Evolutionary conservation across 2,888 invertebrate genomes (phyloP).

Genomic region (Danaus chrysippus): DNA sequence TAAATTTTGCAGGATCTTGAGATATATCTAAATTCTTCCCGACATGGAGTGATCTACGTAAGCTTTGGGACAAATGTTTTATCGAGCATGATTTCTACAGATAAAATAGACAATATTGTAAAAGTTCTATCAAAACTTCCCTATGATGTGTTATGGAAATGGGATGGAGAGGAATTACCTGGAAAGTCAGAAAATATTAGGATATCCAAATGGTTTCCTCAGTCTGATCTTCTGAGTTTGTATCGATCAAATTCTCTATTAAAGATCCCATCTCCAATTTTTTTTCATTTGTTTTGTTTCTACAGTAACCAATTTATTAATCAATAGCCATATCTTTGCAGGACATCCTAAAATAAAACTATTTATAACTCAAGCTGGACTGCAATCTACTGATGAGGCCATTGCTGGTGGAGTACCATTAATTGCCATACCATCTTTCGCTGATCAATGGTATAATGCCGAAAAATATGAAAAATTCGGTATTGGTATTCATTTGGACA

Average conservation of each 20-base stretch:
- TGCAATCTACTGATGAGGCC: constrained; percentile 63
- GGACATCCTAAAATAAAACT: constrained; percentile 61
- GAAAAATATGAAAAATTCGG: constrained; percentile 41
- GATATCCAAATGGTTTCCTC: constrained; percentile 67
- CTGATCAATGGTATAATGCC: constrained; percentile 57
- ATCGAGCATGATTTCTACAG: constrained; percentile 46
- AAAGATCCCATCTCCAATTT: not conserved
- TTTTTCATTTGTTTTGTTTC: not conserved
- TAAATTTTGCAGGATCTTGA: constrained; percentile 49
- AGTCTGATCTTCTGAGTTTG: constrained; percentile 60
- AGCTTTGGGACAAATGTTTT: constrained; percentile 65
- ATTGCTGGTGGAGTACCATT: constrained; percentile 54
- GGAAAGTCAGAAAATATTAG: constrained; percentile 55
- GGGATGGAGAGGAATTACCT: constrained; percentile 54
- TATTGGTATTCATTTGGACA: constrained; percentile 47
- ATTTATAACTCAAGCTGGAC: constrained; percentile 60
- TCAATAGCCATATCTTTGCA: constrained; percentile 27
- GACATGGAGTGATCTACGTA: constrained; percentile 63
- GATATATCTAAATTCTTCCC: constrained; percentile 52
- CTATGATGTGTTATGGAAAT: constrained; percentile 68
- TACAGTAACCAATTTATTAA: too few species aligned
- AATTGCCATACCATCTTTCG: constrained; percentile 55
- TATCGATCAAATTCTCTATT: constrained; percentile 9
- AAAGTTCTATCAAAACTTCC: constrained; percentile 57
- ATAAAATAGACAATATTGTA: constrained; percentile 45